Conservation (phyloP, 2,888 invertebrate genomes). For the Harpagoxenus sublaevis region DNA sequence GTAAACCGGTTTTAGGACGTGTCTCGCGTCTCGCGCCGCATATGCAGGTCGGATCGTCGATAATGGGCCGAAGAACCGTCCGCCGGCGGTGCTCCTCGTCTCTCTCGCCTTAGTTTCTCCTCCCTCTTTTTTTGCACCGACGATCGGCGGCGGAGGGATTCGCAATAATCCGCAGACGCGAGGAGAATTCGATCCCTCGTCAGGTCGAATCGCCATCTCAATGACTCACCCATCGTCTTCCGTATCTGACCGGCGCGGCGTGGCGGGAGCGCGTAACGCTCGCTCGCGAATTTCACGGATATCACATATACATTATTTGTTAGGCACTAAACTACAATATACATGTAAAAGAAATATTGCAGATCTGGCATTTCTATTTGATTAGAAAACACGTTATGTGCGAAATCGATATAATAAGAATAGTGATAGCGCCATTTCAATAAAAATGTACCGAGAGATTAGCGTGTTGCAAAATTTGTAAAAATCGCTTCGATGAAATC, state of each 20-base stretch:
- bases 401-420: background rate
- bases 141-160: constrained; percentile 53
- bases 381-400: background rate
- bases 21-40: constrained; percentile 75
- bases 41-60: constrained; percentile 75
- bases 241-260: constrained; percentile 26
- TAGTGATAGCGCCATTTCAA: background rate
- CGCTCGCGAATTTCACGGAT: constrained; percentile 13
- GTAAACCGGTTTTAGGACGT: constrained; percentile 81
- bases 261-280: background rate
- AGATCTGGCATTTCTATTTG: background rate
- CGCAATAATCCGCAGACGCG: constrained; percentile 72
- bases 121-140: constrained; percentile 48
- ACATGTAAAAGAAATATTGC: background rate
- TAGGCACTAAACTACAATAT: background rate
- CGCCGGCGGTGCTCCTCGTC: constrained; percentile 66
- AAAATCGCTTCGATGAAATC: background rate
- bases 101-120: background rate
- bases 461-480: background rate
- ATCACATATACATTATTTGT: background rate
- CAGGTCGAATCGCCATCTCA: constrained; percentile 49
- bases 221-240: constrained; percentile 50
- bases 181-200: constrained; percentile 73
- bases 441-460: background rate
- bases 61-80: constrained; percentile 75